These are phyloP conservation scores for Spodoptera litura DNA, from an alignment of 1,140 invertebrate species.

Conservation along the genomic window DNA sequence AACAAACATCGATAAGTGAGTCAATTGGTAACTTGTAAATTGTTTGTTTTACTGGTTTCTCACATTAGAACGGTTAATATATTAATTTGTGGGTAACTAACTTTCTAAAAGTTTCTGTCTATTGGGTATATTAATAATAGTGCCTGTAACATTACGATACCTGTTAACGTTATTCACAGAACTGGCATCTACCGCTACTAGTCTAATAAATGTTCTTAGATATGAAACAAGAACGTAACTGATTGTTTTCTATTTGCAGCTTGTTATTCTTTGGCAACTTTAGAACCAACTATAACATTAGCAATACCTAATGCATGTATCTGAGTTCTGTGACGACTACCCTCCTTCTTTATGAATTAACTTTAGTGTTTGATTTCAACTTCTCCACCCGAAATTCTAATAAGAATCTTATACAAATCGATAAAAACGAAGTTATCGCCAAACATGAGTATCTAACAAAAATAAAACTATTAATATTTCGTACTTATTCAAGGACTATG, in stretches of 20 bases:
- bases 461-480: slow-evolving; percentile 7
- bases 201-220: background rate
- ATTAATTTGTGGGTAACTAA: background rate
- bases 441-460: slow-evolving; percentile 7
- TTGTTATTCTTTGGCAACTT: background rate
- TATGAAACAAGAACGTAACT: background rate
- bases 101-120: slow-evolving; percentile 12
- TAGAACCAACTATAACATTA: too few relatives aligned
- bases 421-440: background rate
- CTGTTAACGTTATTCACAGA: slow-evolving; percentile 1
- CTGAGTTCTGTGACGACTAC: too few relatives aligned
- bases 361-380: too few relatives aligned
- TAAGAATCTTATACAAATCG: background rate
- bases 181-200: background rate
- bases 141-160: slow-evolving; percentile 3
- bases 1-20: slow-evolving; percentile 34
- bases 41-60: slow-evolving; percentile 33
- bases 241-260: background rate
- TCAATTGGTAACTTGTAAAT: slow-evolving; percentile 40
- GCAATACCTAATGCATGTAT: too few relatives aligned
- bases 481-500: slow-evolving; percentile 27
- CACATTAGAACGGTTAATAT: slow-evolving; percentile 26
- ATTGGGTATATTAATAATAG: too few relatives aligned
- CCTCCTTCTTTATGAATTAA: too few relatives aligned
- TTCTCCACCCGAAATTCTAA: background rate